Base-by-base conservation (phyloP, 1,140 invertebrate species). In the Heterodera carotae region DNA sequence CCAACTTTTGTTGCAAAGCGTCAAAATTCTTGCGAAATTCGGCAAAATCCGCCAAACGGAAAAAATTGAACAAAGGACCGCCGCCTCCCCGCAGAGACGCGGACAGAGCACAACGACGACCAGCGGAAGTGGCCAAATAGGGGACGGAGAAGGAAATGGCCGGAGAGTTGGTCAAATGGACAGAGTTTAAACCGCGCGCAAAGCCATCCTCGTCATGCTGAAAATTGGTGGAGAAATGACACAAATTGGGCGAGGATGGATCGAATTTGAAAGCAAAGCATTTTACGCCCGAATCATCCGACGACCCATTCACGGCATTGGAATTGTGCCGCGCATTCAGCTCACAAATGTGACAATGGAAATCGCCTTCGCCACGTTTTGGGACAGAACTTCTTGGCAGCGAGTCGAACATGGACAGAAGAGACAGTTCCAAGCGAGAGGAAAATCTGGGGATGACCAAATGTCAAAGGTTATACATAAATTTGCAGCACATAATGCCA, bases 131-230 rank as follows among this genome's bases (percentile, higher is more conserved):
- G 88, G 96, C 94, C 76, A 97, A 88, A 88, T 93, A 97, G 0
- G 96, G 96, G 60, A 95, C 90, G 0, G 92, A 91, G 82, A 94
- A 93, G 76, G 92, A 92, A 1, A 95, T 89, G 89, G 92, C 94
- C 0, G 95, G 94, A 0, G 94, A 97, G 79, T 93, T 91, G 0
- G 93, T 94, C 0, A 97, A 89, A 75, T 93, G 89, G 0, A 91
- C 91, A 39, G 92, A 92, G 77, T 92, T 91, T 4, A 95, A 88
- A 2, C 91, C 90, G 84, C 92, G 92, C 62, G 92, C 91, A 82
- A 94, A 94, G 71, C 91, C 77, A 34, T 60, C 29, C 2, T 62
- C 62, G 7, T 31, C 71, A 39, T 22, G 22, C 69, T 70, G 56
- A 70, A 70, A 43, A 29, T 18, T 70, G 78, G 33, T 12, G 53